A percentile compares a stretch with the other conserved stretches of the same genome.
phyloP scores from a whole-genome alignment of 2,888 invertebrate genomes.

The Magallana nippona region DNA sequence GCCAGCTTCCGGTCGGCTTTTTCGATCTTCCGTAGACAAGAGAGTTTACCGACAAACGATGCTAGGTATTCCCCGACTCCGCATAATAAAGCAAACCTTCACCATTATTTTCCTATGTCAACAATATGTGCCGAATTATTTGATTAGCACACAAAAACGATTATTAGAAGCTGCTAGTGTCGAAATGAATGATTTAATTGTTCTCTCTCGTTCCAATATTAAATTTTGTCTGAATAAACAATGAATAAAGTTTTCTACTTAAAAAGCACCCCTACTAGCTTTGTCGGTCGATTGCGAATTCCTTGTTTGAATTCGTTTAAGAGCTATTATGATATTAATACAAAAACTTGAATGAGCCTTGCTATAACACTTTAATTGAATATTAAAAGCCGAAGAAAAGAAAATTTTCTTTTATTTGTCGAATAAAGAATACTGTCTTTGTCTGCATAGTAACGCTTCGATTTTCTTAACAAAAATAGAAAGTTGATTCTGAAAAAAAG shows the following conservation, averaged over 20 bases:
- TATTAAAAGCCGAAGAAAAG: conserved; percentile 8
- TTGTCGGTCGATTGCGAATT: neutral
- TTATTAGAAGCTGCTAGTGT: neutral
- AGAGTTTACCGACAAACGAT: neutral
- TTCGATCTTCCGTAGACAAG: neutral
- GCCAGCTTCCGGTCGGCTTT: neutral
- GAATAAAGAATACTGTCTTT: neutral
- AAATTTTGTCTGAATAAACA: conserved; percentile 17
- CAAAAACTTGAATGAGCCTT: neutral
- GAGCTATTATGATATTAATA: neutral
- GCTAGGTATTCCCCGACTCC: neutral
- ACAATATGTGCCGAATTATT: neutral
- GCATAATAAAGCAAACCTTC: neutral
- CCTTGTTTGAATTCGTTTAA: conserved; percentile 12
- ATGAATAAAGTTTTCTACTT: neutral
- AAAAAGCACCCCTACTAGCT: conserved; percentile 22
- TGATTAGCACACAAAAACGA: conserved; percentile 27
- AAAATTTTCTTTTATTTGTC: conserved; percentile 6
- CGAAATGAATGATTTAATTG: conserved; percentile 22
- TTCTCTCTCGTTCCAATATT: conserved; percentile 1
- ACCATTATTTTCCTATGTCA: conserved; percentile 6
- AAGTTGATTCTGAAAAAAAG: neutral
- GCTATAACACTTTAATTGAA: conserved; percentile 10
- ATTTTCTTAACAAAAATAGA: neutral
- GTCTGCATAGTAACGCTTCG: conserved; percentile 10